A percentile compares a stretch with the other conserved stretches of the same genome.
Evolutionary conservation across 2,888 invertebrate species (phyloP).

Genomic region (Apamea monoglypha): DNA sequence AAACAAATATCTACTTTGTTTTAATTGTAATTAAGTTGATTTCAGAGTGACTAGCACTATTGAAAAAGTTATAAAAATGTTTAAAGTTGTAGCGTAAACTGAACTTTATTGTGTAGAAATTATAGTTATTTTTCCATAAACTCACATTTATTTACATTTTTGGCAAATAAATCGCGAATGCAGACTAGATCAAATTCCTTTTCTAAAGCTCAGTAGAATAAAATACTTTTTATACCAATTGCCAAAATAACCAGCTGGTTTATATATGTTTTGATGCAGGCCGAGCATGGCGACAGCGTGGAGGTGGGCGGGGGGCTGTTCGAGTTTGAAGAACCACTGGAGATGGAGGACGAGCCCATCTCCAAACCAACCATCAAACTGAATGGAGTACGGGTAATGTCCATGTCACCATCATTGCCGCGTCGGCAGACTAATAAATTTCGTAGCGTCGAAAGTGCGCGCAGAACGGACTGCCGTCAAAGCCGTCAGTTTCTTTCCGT

Average conservation of each 20-base stretch:
- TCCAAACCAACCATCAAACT: slow-evolving; percentile 87
- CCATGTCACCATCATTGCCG: neutral
- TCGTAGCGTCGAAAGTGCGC: neutral
- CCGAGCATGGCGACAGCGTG: slow-evolving; percentile 66
- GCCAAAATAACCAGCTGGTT: neutral
- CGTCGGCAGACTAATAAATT: neutral
- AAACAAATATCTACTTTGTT: no score
- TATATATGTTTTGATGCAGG: slow-evolving; percentile 63
- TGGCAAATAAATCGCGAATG: no score
- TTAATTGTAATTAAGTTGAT: no score
- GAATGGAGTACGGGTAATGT: slow-evolving; percentile 88
- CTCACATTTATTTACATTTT: no score
- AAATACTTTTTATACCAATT: neutral
- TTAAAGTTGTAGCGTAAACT: no score
- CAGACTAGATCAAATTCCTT: neutral
- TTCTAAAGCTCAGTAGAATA: neutral
- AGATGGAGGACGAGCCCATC: slow-evolving; percentile 77
- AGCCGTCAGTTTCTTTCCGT: no score
- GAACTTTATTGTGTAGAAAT: no score
- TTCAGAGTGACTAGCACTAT: no score
- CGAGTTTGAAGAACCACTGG: slow-evolving; percentile 81
- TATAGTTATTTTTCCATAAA: no score
- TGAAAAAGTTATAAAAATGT: no score
- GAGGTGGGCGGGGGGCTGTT: slow-evolving; percentile 76
- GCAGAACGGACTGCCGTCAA: neutral